A percentile compares a stretch with the other conserved stretches of the same genome.
phyloP scores from a whole-genome alignment of 1,140 invertebrate genomes.

The Aphaenogaster floridana region DNA sequence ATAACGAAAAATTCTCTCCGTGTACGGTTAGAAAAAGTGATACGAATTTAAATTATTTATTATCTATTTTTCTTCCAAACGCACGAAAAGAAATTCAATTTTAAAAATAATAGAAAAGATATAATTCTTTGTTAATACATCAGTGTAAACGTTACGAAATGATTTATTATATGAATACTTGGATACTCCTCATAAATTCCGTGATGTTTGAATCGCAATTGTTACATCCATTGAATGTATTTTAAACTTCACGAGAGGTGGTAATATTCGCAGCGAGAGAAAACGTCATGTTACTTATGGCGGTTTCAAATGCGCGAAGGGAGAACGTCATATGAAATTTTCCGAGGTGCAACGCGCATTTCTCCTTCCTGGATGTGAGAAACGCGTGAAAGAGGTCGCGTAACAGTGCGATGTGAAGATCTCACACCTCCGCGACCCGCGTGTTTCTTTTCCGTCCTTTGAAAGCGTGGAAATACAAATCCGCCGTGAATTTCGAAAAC shows the following conservation, averaged over 20 bases:
- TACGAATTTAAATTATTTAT: not conserved
- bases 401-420: conserved; percentile 17
- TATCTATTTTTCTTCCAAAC: not conserved
- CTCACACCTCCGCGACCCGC: not conserved
- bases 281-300: conserved; percentile 46
- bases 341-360: conserved; percentile 18
- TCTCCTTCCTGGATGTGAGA: not conserved
- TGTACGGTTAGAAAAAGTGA: not conserved
- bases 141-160: not conserved
- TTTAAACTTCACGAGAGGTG: conserved; percentile 15
- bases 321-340: conserved; percentile 43
- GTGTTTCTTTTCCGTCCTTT: conserved; percentile 10
- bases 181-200: not conserved
- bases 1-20: too few species aligned
- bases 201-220: not conserved
- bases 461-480: conserved; percentile 37
- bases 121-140: not conserved
- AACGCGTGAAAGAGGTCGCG: conserved; percentile 39
- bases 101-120: not conserved
- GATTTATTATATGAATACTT: conserved; percentile 3
- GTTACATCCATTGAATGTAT: not conserved
- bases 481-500: not conserved
- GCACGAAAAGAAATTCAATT: not conserved
- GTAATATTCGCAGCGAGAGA: conserved; percentile 12
- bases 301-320: conserved; percentile 21